phyloP scores from a whole-genome alignment of 2,888 invertebrate genomes.

The Criorhina ranunculi region DNA sequence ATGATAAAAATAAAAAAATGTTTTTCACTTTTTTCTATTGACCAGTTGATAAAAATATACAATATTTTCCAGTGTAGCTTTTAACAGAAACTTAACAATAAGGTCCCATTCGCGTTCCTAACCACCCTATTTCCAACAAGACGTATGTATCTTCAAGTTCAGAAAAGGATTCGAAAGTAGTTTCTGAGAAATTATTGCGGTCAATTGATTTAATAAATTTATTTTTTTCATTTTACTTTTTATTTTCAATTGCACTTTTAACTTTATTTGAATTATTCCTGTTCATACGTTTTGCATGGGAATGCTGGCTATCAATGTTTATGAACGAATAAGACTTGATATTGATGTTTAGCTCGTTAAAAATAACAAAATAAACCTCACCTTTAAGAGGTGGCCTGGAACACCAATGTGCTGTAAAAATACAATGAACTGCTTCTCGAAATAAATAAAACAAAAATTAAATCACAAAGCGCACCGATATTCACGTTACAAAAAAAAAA shows the following conservation, averaged over 20 bases:
- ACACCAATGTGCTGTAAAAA: conserved; percentile 67
- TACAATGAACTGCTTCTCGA: conserved; percentile 49
- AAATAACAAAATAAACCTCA: conserved; percentile 24
- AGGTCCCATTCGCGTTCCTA: no score
- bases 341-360: conserved; percentile 57
- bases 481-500: conserved; percentile 41
- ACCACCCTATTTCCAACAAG: no score
- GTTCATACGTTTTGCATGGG: conserved; percentile 68
- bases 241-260: conserved; percentile 10
- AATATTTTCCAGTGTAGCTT: no score
- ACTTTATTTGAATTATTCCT: conserved; percentile 1
- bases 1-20: no score
- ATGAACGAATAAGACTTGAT: conserved; percentile 33
- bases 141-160: no score
- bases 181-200: no score
- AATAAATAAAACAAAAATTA: conserved; percentile 16
- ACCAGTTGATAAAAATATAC: no score
- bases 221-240: not conserved
- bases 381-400: conserved; percentile 56
- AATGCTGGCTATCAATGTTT: conserved; percentile 65
- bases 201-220: no score
- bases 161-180: no score
- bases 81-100: no score
- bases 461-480: conserved; percentile 49
- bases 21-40: no score